Evolutionary conservation across 1,140 invertebrate species (phyloP), one percentile per base, ranked within the genome.

Genomic region (Anoplophora glabripennis): DNA sequence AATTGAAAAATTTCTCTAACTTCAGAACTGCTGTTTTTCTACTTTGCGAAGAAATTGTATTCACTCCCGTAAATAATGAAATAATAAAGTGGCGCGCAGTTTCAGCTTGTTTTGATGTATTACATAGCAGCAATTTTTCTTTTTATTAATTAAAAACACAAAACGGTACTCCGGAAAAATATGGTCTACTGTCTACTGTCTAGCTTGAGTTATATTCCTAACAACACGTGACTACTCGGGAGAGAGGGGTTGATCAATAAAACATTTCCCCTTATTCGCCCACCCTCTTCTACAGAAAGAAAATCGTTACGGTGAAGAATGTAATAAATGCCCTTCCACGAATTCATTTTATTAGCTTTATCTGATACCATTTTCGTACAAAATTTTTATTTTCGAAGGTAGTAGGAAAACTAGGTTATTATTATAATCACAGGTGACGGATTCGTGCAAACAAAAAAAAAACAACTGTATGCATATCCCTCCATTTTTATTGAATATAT

Each of bases 251-350:
- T 73, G 71, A 73, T 73, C 71, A 73, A 73, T 73, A 73, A 72
- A 73, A 71, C 71, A 72, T 69, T 67, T 66, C 66, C 65, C 69
- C 68, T 65, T 61, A 61, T 57, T 54, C 52, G 36, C 45, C 55
- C 42, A 51, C 57, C 61, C 53, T 42, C 54, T 59, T 58, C 53
- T 59, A 67, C 41, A 65, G 68, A 71, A 72, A 70, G 70, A 72
- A 72, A 72, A 72, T 72, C 70, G 70, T 72, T 72, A 72, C 67
- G 44, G 63, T 64, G 63, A 70, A 72, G 68, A 70, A 70, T 70
- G 63, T 64, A 58, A 67, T 61, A 65, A 67, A 66, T 69, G 63
- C 61, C 59, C 57, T 58, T 59, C 61, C 46, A 47, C 54, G 41
- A 8, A 48, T 54, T 54, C 52, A 41, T 36, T 54, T 54, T 17